Percentiles rank a stretch among this genome's conserved stretches.
These are phyloP conservation scores for Hucho hucho DNA, from an alignment of 2,113 vertebrate species.

Conservation along the genomic window DNA sequence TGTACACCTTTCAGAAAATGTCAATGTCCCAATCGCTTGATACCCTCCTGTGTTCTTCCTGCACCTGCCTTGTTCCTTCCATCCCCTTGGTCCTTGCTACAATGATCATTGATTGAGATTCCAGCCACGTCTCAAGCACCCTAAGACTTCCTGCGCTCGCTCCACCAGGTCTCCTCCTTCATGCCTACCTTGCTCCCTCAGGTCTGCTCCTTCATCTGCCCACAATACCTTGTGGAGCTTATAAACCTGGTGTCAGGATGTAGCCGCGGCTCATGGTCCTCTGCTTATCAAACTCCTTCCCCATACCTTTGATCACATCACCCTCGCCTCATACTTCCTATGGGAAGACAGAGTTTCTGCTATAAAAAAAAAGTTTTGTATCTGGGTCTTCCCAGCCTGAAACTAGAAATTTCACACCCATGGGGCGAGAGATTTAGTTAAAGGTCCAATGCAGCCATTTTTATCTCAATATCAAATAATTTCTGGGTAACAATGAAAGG, in stretches of 20 bases:
- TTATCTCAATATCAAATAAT: too few relatives aligned
- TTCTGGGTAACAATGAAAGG: too few relatives aligned
- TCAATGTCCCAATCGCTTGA: not conserved
- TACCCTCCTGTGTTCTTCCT: conserved; percentile 4
- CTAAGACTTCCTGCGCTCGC: conserved; percentile 47
- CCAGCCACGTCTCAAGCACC: conserved; percentile 44
- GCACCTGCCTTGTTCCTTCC: conserved; percentile 8
- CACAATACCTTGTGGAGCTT: conserved; percentile 55
- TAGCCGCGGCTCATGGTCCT: not conserved
- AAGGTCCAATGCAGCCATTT: too few relatives aligned
- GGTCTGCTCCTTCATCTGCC: conserved; percentile 65
- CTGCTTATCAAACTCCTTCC: conserved; percentile 15
- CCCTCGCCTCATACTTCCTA: conserved; percentile 10
- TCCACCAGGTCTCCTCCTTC: not conserved
- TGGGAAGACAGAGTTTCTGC: too few relatives aligned
- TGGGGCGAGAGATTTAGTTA: too few relatives aligned
- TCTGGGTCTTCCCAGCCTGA: too few relatives aligned
- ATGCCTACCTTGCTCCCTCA: conserved; percentile 24
- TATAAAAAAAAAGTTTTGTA: too few relatives aligned
- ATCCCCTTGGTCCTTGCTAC: not conserved
- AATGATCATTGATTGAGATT: conserved; percentile 53
- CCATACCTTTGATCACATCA: conserved; percentile 60
- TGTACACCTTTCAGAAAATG: not conserved
- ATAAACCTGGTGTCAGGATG: conserved; percentile 55
- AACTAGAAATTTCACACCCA: too few relatives aligned